Conservation (phyloP, 2,888 invertebrate genomes). For the Lycophotia porphyrea region DNA sequence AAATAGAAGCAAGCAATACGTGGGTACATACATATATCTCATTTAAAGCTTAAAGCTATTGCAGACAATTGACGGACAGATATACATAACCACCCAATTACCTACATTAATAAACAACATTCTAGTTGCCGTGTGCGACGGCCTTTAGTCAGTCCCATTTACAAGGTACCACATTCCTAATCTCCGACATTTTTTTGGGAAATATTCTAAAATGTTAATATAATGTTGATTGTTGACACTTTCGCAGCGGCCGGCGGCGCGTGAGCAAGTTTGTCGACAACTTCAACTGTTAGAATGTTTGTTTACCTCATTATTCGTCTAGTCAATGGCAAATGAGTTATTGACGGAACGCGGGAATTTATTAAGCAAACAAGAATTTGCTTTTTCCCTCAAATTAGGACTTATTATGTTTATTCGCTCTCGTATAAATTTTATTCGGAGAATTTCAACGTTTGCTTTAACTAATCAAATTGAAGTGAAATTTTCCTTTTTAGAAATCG, state of each 20-base stretch:
- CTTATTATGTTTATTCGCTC: slow-evolving; percentile 30
- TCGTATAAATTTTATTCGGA: slow-evolving; percentile 22
- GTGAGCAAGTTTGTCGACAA: slow-evolving; percentile 55
- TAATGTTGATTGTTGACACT: slow-evolving; percentile 54
- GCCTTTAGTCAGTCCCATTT: slow-evolving; percentile 58
- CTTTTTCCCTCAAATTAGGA: slow-evolving; percentile 30
- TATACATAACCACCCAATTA: neutral
- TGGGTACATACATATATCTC: neutral
- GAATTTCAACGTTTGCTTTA: slow-evolving; percentile 7
- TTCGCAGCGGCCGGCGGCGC: slow-evolving; percentile 38
- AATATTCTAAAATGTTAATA: slow-evolving; percentile 45
- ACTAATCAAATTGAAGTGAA: neutral
- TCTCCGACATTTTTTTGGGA: slow-evolving; percentile 25
- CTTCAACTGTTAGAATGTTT: slow-evolving; percentile 56
- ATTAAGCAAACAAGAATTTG: slow-evolving; percentile 43
- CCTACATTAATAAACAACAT: neutral
- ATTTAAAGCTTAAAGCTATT: neutral
- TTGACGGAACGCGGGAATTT: slow-evolving; percentile 41
- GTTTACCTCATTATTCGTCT: slow-evolving; percentile 45
- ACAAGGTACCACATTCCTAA: slow-evolving; percentile 68
- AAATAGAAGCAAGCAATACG: neutral
- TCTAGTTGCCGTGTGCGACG: neutral
- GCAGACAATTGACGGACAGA: neutral
- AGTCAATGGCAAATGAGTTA: slow-evolving; percentile 46
- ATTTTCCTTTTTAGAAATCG: neutral